These are phyloP conservation scores for Rhogogaster chlorosoma DNA, from an alignment of 2,888 invertebrate genomes.

Conservation along the genomic window DNA sequence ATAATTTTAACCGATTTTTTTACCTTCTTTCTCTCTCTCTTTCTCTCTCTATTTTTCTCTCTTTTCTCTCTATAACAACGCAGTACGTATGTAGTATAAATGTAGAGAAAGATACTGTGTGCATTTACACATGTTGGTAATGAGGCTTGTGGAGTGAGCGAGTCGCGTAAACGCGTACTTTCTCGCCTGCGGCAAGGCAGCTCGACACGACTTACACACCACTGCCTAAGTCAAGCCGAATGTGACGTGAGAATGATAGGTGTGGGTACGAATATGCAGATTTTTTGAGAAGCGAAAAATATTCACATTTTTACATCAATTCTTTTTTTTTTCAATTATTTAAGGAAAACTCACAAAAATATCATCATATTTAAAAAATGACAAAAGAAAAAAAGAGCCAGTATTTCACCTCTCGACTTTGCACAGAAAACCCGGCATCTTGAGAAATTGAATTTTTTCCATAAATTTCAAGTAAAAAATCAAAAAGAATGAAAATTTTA, in stretches of 20 bases:
- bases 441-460: too few species aligned
- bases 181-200: slow-evolving; percentile 49
- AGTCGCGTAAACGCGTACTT: slow-evolving; percentile 28
- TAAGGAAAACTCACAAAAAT: too few species aligned
- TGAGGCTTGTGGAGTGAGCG: background rate
- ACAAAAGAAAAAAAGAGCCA: too few species aligned
- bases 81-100: background rate
- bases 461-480: too few species aligned
- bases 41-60: background rate
- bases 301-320: background rate
- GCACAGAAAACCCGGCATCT: too few species aligned
- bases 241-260: background rate
- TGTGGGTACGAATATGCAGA: background rate
- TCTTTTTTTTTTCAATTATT: background rate
- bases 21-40: background rate
- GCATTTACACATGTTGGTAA: background rate
- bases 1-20: background rate
- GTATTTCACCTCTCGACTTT: too few species aligned
- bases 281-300: background rate
- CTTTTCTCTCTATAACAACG: background rate
- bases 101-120: background rate
- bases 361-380: too few species aligned
- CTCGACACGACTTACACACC: background rate
- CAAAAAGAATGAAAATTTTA: too few species aligned
- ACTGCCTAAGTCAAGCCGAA: slow-evolving; percentile 11